Percentiles rank a stretch among this genome's conserved stretches.
These are phyloP conservation scores for Corydoras sp. DNA, from an alignment of 2,113 vertebrate species.

Conservation along the genomic window DNA sequence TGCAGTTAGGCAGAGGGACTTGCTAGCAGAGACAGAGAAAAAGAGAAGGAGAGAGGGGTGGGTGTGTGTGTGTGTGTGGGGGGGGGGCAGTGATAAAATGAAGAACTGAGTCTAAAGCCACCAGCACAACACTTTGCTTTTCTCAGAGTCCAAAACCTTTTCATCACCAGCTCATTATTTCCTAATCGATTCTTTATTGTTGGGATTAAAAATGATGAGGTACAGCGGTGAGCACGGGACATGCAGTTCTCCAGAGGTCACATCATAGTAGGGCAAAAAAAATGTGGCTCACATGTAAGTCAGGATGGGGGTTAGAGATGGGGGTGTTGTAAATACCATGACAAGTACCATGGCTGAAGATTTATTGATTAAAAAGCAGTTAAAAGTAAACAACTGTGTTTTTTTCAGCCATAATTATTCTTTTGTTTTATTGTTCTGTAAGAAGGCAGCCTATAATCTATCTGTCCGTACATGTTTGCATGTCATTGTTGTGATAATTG, in stretches of 20 bases:
- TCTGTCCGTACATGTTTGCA: constrained; percentile 13
- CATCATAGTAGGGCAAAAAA: constrained; percentile 9
- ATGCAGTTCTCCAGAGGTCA: constrained; percentile 26
- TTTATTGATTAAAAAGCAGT: too few relatives aligned
- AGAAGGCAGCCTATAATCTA: constrained; percentile 1
- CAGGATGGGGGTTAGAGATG: too few relatives aligned
- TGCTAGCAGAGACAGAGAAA: not conserved
- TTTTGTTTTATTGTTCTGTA: constrained; percentile 4
- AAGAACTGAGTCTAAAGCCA: constrained; percentile 42
- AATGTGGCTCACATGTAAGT: constrained; percentile 33
- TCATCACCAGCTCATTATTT: constrained; percentile 30
- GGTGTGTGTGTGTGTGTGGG: not conserved
- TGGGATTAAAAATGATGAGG: constrained; percentile 10
- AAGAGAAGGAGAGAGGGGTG: not conserved
- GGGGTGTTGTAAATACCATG: too few relatives aligned
- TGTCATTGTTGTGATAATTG: constrained; percentile 20
- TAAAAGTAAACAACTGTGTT: too few relatives aligned
- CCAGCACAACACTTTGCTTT: constrained; percentile 19
- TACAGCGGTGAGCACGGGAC: not conserved
- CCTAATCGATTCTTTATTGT: constrained; percentile 28
- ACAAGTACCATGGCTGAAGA: too few relatives aligned
- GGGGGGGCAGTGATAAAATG: constrained; percentile 7
- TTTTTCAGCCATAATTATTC: too few relatives aligned
- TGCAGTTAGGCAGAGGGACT: constrained; percentile 33
- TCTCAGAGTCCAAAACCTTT: constrained; percentile 15